Percentiles rank a stretch among this genome's conserved stretches.
Conservation (phyloP, 2,797 vertebrate genomes). For the Bradypus variegatus region DNA sequence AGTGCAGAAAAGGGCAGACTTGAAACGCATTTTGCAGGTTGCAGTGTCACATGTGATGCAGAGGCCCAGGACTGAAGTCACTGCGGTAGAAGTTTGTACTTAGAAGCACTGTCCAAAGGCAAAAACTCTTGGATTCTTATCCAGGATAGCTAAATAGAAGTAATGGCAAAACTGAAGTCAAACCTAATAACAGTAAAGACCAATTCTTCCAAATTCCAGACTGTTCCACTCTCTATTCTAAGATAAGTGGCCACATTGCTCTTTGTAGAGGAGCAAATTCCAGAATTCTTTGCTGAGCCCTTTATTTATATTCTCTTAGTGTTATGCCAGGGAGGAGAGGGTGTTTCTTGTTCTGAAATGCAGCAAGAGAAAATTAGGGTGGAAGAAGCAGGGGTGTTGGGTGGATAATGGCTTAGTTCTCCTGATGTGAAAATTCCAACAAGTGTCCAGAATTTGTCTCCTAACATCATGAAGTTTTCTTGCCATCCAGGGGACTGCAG, state of each 20-base stretch:
- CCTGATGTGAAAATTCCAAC: neutral
- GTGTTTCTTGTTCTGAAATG: slow-evolving; percentile 1
- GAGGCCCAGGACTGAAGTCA: neutral
- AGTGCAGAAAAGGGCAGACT: neutral
- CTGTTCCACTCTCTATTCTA: neutral
- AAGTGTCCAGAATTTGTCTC: neutral
- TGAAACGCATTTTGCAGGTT: neutral
- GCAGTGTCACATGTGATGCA: neutral
- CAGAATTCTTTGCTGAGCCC: neutral
- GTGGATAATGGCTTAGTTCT: neutral
- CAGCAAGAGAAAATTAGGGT: neutral
- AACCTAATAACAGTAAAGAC: slow-evolving; percentile 11
- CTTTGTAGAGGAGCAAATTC: neutral
- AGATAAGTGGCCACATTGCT: neutral
- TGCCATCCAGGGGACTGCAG: neutral
- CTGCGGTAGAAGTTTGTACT: neutral
- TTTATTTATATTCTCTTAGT: slow-evolving; percentile 33
- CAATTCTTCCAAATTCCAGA: neutral
- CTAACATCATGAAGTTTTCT: neutral
- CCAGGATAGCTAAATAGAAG: neutral
- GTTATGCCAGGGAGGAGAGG: neutral
- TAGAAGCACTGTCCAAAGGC: slow-evolving; percentile 8
- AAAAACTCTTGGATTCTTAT: slow-evolving; percentile 15
- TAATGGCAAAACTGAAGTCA: slow-evolving; percentile 19
- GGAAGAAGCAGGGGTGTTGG: neutral